phyloP scores from a whole-genome alignment of 2,797 vertebrate species.

The Scomberomorus guttatus region DNA sequence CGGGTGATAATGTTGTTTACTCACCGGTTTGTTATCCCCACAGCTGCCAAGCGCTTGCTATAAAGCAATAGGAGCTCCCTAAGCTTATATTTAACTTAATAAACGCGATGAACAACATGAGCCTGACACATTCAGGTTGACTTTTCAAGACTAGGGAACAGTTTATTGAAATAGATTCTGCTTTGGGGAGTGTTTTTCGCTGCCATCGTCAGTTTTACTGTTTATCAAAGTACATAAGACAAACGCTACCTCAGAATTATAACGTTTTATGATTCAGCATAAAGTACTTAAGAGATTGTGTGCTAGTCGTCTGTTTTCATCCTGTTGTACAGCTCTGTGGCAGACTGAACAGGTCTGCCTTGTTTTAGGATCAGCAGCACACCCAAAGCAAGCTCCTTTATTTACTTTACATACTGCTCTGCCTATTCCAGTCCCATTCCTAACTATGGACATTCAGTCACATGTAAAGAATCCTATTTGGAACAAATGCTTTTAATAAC shows the following conservation, averaged over 20 bases:
- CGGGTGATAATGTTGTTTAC: background rate
- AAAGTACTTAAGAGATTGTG: fast-evolving
- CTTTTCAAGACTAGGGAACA: no score
- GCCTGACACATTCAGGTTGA: no score
- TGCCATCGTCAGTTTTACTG: background rate
- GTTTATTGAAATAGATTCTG: background rate
- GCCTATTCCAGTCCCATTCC: background rate
- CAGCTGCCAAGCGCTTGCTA: background rate
- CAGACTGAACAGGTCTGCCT: slow-evolving; percentile 80
- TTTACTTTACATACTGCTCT: slow-evolving; percentile 25
- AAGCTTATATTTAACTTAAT: background rate
- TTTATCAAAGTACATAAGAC: background rate
- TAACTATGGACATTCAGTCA: background rate
- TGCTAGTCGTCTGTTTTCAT: background rate
- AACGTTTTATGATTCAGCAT: background rate
- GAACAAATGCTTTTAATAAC: background rate
- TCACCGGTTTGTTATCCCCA: background rate
- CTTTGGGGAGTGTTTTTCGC: no score
- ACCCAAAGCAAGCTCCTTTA: slow-evolving; percentile 53
- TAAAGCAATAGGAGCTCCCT: background rate
- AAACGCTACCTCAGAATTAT: background rate
- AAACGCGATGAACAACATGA: no score
- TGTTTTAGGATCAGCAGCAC: slow-evolving; percentile 74
- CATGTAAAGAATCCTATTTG: background rate
- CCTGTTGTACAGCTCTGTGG: slow-evolving; percentile 13